Evolutionary conservation across 2,797 vertebrate genomes (phyloP).

Genomic region (Sylvia borin): DNA sequence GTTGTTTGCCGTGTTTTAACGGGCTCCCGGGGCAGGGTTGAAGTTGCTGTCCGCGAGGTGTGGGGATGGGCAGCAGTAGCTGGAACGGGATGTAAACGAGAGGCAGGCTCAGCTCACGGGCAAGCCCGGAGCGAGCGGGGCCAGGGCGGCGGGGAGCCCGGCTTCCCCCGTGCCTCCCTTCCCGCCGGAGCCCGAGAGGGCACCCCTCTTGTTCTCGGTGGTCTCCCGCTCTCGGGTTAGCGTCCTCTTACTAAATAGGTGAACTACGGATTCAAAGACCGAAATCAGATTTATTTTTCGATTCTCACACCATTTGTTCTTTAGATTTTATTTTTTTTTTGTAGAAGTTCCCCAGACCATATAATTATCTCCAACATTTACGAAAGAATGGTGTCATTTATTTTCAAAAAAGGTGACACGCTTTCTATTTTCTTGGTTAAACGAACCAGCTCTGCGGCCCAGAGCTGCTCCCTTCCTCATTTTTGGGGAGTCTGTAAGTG

Average conservation of each 20-base stretch:
- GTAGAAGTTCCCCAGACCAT: constrained; percentile 52
- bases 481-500: constrained; percentile 71
- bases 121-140: background rate
- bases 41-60: background rate
- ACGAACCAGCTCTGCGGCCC: constrained; percentile 19
- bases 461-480: constrained; percentile 10
- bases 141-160: background rate
- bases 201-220: no score
- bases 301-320: background rate
- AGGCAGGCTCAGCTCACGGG: background rate
- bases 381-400: constrained; percentile 46
- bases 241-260: background rate
- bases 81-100: background rate
- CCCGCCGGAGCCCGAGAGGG: background rate
- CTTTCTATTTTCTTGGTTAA: constrained; percentile 43
- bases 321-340: background rate
- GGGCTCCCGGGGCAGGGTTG: background rate
- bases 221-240: background rate
- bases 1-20: background rate
- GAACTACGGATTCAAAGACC: background rate
- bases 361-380: constrained; percentile 37
- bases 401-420: constrained; percentile 3
- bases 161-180: background rate
- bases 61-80: background rate
- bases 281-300: background rate